Evolutionary conservation across 2,113 vertebrate genomes (phyloP).

Genomic region (Alectura lathami): DNA sequence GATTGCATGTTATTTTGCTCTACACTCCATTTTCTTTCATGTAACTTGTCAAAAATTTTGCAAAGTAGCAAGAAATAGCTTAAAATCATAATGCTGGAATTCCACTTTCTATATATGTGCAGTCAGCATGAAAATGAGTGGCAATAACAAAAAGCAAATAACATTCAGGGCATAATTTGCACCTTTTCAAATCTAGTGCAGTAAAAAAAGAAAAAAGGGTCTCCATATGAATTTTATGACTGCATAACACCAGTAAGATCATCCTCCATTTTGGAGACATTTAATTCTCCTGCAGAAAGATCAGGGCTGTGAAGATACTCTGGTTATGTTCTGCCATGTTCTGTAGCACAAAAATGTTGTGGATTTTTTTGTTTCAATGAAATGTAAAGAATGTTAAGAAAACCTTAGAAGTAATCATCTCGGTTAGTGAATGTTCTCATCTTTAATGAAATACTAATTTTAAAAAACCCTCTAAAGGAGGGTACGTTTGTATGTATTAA

Average conservation of each 20-base stretch:
- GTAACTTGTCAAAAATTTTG: neutral
- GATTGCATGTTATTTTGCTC: neutral
- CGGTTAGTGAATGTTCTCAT: neutral
- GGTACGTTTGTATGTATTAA: neutral
- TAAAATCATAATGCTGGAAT: neutral
- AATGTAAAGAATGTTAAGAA: neutral
- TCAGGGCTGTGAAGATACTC: neutral
- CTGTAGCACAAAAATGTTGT: neutral
- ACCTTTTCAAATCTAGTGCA: neutral
- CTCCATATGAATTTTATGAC: accelerated
- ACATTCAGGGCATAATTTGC: neutral
- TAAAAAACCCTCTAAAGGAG: neutral
- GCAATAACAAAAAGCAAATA: neutral
- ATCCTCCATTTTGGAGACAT: neutral
- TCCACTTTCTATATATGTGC: neutral
- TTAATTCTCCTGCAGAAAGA: neutral
- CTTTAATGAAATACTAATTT: neutral
- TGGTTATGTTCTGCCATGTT: neutral
- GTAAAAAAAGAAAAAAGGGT: neutral
- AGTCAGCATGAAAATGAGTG: neutral
- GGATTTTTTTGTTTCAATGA: neutral
- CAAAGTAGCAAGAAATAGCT: neutral
- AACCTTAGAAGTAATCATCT: neutral
- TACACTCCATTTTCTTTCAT: neutral
- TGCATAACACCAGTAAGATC: neutral